Evolutionary conservation across 2,797 vertebrate species (phyloP), one percentile per base, ranked within the genome.

Genomic region (Diplodus puntazzo): DNA sequence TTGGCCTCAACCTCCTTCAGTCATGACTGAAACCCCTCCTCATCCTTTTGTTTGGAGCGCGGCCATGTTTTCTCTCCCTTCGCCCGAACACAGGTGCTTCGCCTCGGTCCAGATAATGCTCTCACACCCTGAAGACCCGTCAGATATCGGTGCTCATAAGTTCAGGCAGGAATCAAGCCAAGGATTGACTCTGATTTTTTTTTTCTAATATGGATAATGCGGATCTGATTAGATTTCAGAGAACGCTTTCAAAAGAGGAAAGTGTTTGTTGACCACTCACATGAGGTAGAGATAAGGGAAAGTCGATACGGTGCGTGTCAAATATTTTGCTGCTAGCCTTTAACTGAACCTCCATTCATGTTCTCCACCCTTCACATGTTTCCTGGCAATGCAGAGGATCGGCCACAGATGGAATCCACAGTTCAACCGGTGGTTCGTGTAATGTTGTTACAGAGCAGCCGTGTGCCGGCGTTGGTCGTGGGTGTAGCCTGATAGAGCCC

Each of bases 401-500:
- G 20, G 57, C 68, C 53, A 13, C 81, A 88, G 84, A 88, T 88
- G 89, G 81, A 69, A 34, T 73, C 80, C 61, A 18, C 61, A 70
- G 70, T 72, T 87, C 69, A 73, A 39, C 6, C 42, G 69, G 11
- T 23, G 59, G 73, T 85, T 87, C 85, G 79, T n/a, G n/a, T 64
- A 23, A 20, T 79, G 72, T 80, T 85, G 79, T 83, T 89, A 79
- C 66, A 82, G 87, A 81, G 67, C 66, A 75, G 73, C 68, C 18
- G 71, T 46, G 79, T 48, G 73, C 48, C 23, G 20, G 58, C 58
- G 55, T 62, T 27, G 48, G 55, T n/a, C 18, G 57, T 25, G 89
- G 90, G 90, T 80, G 88, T 73, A 81, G 78, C 80, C 86, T 58
- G 79, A 85, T 68, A 23, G 46, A 71, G 68, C 42, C 77, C 54